Evolutionary conservation across 2,888 invertebrate species (phyloP).

Genomic region (Saturnia pavonia): DNA sequence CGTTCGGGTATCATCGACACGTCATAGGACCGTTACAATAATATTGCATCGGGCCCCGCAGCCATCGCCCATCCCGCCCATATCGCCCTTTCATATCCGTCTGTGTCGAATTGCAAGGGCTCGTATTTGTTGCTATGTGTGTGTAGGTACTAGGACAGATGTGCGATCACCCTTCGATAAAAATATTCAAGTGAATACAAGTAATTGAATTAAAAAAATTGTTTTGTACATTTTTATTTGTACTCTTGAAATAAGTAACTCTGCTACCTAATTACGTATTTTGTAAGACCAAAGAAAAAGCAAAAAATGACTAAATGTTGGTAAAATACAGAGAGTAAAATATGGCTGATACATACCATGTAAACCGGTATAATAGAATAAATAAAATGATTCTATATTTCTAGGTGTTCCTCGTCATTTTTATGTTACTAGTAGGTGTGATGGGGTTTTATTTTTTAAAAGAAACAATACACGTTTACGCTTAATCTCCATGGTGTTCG

Average conservation of each 20-base stretch:
- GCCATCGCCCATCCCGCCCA: constrained; percentile 29
- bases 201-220: constrained; percentile 3
- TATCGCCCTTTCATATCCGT: constrained; percentile 19
- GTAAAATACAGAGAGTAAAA: no score
- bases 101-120: constrained; percentile 15
- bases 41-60: constrained; percentile 40
- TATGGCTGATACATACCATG: no score
- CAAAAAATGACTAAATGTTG: no score
- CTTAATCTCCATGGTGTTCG: no score
- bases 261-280: no score
- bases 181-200: constrained; percentile 5
- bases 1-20: constrained; percentile 34
- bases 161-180: constrained; percentile 18
- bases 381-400: no score
- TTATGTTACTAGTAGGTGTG: no score
- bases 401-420: background rate
- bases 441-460: no score
- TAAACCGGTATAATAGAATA: no score
- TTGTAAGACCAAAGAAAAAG: no score
- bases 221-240: background rate
- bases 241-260: background rate
- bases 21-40: constrained; percentile 48
- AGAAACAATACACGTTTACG: no score
- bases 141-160: constrained; percentile 21
- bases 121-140: constrained; percentile 6